Evolutionary conservation across 2,797 vertebrate genomes (phyloP), one percentile per base, ranked within the genome.

Genomic region (Tadarida brasiliensis): DNA sequence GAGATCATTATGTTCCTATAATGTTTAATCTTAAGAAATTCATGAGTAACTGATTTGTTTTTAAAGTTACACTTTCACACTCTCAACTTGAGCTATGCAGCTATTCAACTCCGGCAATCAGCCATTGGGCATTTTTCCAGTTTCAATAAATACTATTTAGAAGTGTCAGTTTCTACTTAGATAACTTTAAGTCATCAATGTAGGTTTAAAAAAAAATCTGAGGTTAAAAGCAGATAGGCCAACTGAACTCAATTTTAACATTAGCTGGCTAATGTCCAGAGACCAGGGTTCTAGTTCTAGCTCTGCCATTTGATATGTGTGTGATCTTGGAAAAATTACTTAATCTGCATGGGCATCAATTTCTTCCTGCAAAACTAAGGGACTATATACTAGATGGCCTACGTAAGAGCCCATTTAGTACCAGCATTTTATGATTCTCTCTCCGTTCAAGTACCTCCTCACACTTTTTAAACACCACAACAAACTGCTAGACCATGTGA

Each of bases 81-180:
- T 93, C 39, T 78, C 47, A 73, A 86, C 39, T 90, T 84, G 26
- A 30, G 11, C 33, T 47, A 9, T 24, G 49, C 10, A 59, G 59
- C 47, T 94, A 54, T 17, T 87, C 28, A 47, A 51, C 28, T 71
- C 44, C 14, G 80, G 59, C 33, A 44, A 86, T 87, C 35, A 81
- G 63, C 28, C 61, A 85, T 30, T 67, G 28, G 68, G 33, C 47
- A 78, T 44, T 87, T 71, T 67, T 51, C 90, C 39, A 88, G 54
- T 81, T 97, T 93, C 44, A 84, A 87, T 12, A 90, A 88, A 73
- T 68, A 82, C 19, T 76, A 71, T 70, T 91, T 88, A 81, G 77
- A 90, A 94, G 26, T 47, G 35, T 81, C 33, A 94, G 15, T 92
- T 95, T 73, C 59, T 77, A 73, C 16, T 59, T 28, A 90, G 30